These are phyloP conservation scores for Aphelinus atriplicis DNA, from an alignment of 1,140 invertebrate genomes.

Conservation along the genomic window DNA sequence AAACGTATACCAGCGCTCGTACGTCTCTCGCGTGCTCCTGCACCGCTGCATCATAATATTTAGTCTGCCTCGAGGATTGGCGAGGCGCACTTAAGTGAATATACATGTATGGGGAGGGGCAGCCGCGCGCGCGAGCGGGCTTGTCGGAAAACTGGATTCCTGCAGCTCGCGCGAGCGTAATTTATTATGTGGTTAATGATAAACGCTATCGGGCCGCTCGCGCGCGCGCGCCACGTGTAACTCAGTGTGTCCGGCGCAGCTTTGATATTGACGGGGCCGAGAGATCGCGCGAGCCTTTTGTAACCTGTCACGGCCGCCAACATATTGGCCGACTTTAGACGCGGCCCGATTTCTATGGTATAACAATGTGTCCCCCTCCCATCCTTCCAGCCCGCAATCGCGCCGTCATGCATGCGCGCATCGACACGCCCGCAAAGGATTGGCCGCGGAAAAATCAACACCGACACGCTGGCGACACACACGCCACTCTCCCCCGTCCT, in stretches of 20 bases:
- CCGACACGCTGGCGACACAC: too few relatives aligned
- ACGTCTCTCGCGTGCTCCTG: too few relatives aligned
- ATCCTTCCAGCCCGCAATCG: too few relatives aligned
- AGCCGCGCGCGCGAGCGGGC: too few relatives aligned
- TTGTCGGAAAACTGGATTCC: not conserved
- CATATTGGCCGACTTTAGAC: not conserved
- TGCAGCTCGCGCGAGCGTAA: not conserved
- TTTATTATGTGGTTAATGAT: slow-evolving; percentile 17
- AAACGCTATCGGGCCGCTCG: slow-evolving; percentile 1
- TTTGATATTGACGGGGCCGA: slow-evolving; percentile 3
- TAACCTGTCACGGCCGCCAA: not conserved
- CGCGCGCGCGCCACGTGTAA: not conserved
- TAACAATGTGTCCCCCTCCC: not conserved
- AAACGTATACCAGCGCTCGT: too few relatives aligned
- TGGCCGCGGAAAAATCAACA: too few relatives aligned
- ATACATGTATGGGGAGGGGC: too few relatives aligned
- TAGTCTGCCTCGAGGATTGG: too few relatives aligned
- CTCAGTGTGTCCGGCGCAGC: not conserved
- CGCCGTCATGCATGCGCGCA: not conserved
- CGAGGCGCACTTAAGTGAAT: too few relatives aligned
- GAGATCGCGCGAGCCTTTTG: not conserved
- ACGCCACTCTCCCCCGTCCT: too few relatives aligned
- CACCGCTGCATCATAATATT: too few relatives aligned
- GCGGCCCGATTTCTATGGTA: not conserved
- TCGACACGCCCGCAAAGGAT: not conserved